These are phyloP conservation scores for Drosophila melanica DNA, from an alignment of 1,140 invertebrate species.

Conservation along the genomic window DNA sequence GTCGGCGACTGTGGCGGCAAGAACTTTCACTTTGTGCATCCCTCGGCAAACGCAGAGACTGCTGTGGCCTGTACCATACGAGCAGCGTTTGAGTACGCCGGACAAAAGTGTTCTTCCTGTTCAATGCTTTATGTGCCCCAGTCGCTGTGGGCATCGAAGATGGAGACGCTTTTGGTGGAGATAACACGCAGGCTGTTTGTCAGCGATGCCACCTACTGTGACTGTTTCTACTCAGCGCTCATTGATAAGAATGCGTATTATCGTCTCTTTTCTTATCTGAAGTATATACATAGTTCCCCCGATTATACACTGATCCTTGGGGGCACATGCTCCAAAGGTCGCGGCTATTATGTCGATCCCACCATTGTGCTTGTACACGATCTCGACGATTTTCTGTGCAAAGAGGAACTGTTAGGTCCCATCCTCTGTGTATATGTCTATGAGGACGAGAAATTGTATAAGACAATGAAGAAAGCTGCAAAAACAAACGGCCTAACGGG, in stretches of 20 bases:
- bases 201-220: slow-evolving; percentile 92
- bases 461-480: slow-evolving; percentile 86
- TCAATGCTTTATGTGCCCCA: slow-evolving; percentile 97
- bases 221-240: slow-evolving; percentile 95
- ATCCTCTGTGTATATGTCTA: slow-evolving; percentile 96
- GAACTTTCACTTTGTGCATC: slow-evolving; percentile 98
- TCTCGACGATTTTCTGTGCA: slow-evolving; percentile 95
- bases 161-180: slow-evolving; percentile 77
- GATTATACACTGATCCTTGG: slow-evolving; percentile 93
- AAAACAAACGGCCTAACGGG: slow-evolving; percentile 96
- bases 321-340: slow-evolving; percentile 92
- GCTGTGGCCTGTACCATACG: slow-evolving; percentile 92
- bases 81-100: slow-evolving; percentile 97
- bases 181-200: slow-evolving; percentile 87
- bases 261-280: slow-evolving; percentile 94
- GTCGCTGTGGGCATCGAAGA: slow-evolving; percentile 90
- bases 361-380: slow-evolving; percentile 95
- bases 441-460: slow-evolving; percentile 89
- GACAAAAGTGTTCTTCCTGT: slow-evolving; percentile 99
- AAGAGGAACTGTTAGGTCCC: slow-evolving; percentile 98
- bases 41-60: slow-evolving; percentile 92
- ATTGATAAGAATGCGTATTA: slow-evolving; percentile 97
- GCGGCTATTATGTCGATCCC: slow-evolving; percentile 98
- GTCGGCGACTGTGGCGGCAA: slow-evolving; percentile 99
- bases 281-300: slow-evolving; percentile 91